phyloP scores from a whole-genome alignment of 1,140 invertebrate genomes.

The Sitophilus oryzae region DNA sequence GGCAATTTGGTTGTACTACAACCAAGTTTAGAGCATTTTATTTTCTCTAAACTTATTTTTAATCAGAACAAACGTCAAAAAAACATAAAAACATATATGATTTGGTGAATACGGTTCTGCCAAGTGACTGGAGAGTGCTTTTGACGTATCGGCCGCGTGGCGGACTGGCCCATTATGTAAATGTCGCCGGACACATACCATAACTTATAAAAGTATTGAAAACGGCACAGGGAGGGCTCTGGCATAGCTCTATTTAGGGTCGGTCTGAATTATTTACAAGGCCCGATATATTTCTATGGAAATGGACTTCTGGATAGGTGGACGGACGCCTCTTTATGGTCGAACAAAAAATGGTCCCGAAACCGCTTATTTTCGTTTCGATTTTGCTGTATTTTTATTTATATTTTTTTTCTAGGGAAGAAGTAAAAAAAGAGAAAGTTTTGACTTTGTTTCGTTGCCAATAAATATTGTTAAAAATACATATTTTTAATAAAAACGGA shows the following conservation, averaged over 20 bases:
- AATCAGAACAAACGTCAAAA: too few relatives aligned
- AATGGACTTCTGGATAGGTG: slow-evolving; percentile 30
- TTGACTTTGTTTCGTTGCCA: too few relatives aligned
- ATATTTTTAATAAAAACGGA: too few relatives aligned
- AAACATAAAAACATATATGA: too few relatives aligned
- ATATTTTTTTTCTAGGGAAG: too few relatives aligned
- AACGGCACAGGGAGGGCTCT: too few relatives aligned
- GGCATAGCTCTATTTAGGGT: slow-evolving; percentile 35
- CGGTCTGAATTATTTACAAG: slow-evolving; percentile 43
- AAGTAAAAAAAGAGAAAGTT: too few relatives aligned
- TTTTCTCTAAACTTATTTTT: too few relatives aligned
- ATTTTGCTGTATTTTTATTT: neutral
- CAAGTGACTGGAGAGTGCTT: neutral
- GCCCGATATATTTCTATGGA: slow-evolving; percentile 35
- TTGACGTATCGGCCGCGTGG: slow-evolving; percentile 7
- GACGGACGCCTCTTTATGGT: slow-evolving; percentile 29
- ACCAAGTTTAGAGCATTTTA: too few relatives aligned
- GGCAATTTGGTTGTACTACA: too few relatives aligned
- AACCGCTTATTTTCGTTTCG: slow-evolving; percentile 20
- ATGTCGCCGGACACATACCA: slow-evolving; percentile 31
- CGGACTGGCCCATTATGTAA: slow-evolving; percentile 34
- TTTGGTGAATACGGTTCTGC: slow-evolving; percentile 1
- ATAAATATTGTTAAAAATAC: too few relatives aligned
- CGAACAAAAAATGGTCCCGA: slow-evolving; percentile 27
- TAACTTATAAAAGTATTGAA: slow-evolving; percentile 41